Base-by-base conservation (phyloP, 2,113 vertebrate species). In the Scolopax mira region DNA sequence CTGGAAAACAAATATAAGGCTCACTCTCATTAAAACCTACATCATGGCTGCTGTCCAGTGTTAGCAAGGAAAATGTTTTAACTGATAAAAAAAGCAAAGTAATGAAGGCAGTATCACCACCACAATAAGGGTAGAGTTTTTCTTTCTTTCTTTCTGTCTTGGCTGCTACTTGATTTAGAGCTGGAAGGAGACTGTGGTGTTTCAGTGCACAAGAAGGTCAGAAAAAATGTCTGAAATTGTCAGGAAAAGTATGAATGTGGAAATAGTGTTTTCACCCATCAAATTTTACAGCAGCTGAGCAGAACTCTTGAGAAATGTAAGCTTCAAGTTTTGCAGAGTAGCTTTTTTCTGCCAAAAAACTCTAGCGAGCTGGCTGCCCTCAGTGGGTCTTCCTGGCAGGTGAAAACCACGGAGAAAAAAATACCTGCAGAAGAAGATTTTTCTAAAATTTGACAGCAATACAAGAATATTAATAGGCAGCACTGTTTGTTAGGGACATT, bases 231-330 rank as follows among this genome's bases (percentile, higher is more conserved):
- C 80, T 82, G 80, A 92, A 71, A 72, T 82, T 44, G 35, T 81
- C 77, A 72, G 61, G 33, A 75, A 84, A 54, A 82, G 14, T 60
- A 30, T 69, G 70, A 28, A n/a, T 81, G 42, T 82, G 52, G 79
- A 80, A 89, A 67, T 22, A 74, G 35, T 67, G 37, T 75, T 92
- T 81, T 89, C 35, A 64, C 42, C 28, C 64, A 78, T 84, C 77
- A 86, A 67, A 90, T 92, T 90, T 88, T 86, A 65, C 42, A 86
- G 89, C 69, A 72, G 64, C 69, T 88, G 60, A 85, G 64, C 51
- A 86, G 65, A 93, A 69, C 42, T 86, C 69, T 58, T 83, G 52
- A 92, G 57, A 85, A 92, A 90, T 33, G 28, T 65, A 65, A 58
- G 15, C 73, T 58, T 46, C 37, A 39, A 42, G 54, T 87, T 92